Conservation (phyloP, 2,113 vertebrate genomes). For the Strigops habroptila region DNA sequence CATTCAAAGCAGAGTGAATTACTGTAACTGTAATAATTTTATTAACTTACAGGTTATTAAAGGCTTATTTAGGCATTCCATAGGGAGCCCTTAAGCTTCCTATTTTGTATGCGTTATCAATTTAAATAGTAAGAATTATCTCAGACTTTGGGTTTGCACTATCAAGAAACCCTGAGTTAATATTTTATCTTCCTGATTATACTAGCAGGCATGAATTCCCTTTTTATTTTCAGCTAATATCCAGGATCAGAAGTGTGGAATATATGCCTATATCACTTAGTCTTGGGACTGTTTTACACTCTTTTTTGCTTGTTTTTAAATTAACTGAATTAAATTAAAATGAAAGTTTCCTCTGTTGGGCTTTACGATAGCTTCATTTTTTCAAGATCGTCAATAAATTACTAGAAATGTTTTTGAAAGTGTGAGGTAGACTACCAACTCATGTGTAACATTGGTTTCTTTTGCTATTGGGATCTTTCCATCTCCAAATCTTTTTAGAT, state of each 20-base stretch:
- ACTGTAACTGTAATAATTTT: neutral
- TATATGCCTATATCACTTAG: neutral
- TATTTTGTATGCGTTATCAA: neutral
- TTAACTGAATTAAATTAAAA: neutral
- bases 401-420: neutral
- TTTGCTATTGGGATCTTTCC: neutral
- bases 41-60: neutral
- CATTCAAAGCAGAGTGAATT: neutral
- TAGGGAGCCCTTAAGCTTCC: neutral
- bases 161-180: neutral
- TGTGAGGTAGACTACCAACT: neutral
- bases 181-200: neutral
- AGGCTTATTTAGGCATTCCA: neutral
- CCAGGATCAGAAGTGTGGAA: neutral
- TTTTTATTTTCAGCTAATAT: neutral
- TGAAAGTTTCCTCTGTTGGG: neutral
- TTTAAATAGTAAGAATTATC: neutral
- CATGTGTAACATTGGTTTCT: neutral
- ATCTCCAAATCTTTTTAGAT: neutral
- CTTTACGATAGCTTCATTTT: neutral
- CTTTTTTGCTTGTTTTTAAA: neutral
- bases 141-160: neutral
- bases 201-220: neutral
- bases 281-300: neutral
- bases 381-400: neutral